A percentile compares a stretch with the other conserved stretches of the same genome.
phyloP scores from a whole-genome alignment of 2,888 invertebrate genomes.

The Drosophila macrospina region DNA sequence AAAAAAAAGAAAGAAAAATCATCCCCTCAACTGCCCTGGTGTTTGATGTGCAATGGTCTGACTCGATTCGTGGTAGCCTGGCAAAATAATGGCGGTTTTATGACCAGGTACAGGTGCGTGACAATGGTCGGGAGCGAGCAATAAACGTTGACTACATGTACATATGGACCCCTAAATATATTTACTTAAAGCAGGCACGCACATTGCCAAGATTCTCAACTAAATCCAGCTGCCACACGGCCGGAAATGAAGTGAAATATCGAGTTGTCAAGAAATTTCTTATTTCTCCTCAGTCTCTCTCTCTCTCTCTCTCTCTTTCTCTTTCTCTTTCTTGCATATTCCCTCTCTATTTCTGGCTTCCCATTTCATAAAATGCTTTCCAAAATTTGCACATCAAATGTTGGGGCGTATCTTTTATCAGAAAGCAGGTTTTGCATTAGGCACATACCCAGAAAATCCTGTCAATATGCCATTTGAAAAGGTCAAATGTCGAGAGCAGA shows the following conservation, averaged over 20 bases:
- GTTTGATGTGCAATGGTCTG: constrained; percentile 23
- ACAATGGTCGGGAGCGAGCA: constrained; percentile 51
- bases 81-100: constrained; percentile 54
- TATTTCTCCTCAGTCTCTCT: neutral
- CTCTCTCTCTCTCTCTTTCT: no score
- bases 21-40: constrained; percentile 14
- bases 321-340: no score
- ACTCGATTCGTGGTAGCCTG: constrained; percentile 12
- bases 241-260: constrained; percentile 71
- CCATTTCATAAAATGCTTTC: constrained; percentile 60
- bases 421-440: constrained; percentile 44
- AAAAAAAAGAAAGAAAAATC: no score
- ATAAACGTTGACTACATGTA: constrained; percentile 28
- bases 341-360: neutral
- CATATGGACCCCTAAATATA: constrained; percentile 5
- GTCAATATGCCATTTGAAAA: constrained; percentile 47
- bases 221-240: constrained; percentile 54
- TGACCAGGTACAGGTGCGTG: constrained; percentile 56
- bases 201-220: constrained; percentile 41
- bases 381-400: constrained; percentile 36
- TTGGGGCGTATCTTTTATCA: constrained; percentile 38
- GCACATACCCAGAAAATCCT: constrained; percentile 46
- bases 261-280: constrained; percentile 51
- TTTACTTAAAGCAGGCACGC: constrained; percentile 4
- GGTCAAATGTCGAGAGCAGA: constrained; percentile 28